Conservation (phyloP, 2,113 vertebrate species). For the Zosterops lateralis region DNA sequence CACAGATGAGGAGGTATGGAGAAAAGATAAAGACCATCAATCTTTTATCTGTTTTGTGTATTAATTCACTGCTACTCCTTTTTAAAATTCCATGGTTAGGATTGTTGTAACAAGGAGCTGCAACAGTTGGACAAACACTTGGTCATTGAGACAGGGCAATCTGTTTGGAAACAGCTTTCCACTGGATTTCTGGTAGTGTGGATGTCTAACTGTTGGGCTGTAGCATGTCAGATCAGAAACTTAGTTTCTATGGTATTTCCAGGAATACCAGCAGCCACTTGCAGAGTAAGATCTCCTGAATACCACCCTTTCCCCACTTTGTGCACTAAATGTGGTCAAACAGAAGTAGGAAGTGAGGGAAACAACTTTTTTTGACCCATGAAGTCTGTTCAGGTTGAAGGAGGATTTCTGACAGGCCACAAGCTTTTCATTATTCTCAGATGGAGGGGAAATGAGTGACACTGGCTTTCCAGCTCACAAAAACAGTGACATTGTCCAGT, state of each 20-base stretch:
- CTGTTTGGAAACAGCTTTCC: neutral
- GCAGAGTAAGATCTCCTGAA: neutral
- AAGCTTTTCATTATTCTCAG: neutral
- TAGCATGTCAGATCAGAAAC: neutral
- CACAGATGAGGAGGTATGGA: slow-evolving; percentile 92
- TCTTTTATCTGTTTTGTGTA: neutral
- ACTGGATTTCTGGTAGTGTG: neutral
- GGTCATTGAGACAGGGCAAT: neutral
- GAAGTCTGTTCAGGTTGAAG: neutral
- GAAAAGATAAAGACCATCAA: neutral
- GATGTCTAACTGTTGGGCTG: neutral
- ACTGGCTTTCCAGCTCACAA: neutral
- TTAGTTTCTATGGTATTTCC: neutral
- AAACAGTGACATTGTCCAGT: neutral
- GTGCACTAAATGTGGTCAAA: neutral
- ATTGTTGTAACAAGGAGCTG: neutral
- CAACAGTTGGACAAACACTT: neutral
- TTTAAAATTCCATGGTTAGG: neutral
- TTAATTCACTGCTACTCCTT: neutral
- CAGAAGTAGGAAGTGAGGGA: neutral
- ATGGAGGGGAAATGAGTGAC: neutral
- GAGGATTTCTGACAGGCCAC: neutral
- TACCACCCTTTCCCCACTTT: neutral
- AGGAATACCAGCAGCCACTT: neutral
- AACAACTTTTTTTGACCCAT: neutral